A percentile compares a stretch with the other conserved stretches of the same genome.
These are phyloP conservation scores for Ennomos erosarius DNA, from an alignment of 2,888 invertebrate species.

Conservation along the genomic window DNA sequence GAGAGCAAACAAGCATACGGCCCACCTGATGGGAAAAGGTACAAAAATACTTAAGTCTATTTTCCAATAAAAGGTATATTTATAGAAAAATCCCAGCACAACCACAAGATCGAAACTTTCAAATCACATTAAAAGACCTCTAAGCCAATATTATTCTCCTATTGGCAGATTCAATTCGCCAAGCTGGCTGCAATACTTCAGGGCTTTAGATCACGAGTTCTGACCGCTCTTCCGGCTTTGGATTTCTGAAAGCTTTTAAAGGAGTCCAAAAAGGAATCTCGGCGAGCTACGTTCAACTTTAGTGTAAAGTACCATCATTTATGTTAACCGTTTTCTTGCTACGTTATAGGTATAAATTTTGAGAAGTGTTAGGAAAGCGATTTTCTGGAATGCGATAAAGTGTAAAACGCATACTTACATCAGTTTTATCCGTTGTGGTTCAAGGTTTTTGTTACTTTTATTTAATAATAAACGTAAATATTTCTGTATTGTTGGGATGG, in stretches of 20 bases:
- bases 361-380: background rate
- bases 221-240: constrained; percentile 39
- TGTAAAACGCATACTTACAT: no score
- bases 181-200: constrained; percentile 40
- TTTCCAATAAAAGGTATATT: no score
- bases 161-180: constrained; percentile 25
- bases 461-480: no score
- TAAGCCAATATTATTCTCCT: constrained; percentile 33
- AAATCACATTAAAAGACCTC: constrained; percentile 42
- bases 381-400: no score
- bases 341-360: background rate
- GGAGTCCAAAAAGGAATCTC: constrained; percentile 50
- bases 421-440: no score
- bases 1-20: no score
- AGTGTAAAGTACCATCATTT: constrained; percentile 56
- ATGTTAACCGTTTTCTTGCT: constrained; percentile 57
- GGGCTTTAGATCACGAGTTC: constrained; percentile 49
- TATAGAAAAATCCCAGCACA: no score
- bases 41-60: no score
- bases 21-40: no score
- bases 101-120: background rate
- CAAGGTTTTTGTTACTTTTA: no score
- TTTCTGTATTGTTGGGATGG: no score
- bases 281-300: constrained; percentile 52
- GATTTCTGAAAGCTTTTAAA: constrained; percentile 59